These are phyloP conservation scores for Acanthopagrus latus DNA, from an alignment of 2,797 vertebrate species.

Conservation along the genomic window DNA sequence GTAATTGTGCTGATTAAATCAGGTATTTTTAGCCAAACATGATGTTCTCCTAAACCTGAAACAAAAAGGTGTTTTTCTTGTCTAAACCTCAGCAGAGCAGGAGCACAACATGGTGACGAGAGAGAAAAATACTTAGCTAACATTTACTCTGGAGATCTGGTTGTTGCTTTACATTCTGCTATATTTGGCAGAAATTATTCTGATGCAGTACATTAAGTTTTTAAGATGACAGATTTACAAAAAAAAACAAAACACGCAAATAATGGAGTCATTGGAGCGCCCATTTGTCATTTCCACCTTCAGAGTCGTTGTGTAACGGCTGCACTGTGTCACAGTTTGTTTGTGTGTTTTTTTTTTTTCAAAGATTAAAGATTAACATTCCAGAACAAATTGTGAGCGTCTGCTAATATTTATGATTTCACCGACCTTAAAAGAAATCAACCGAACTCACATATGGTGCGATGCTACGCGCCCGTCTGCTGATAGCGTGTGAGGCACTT, in stretches of 20 bases:
- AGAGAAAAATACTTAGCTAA: too few species aligned
- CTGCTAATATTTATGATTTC: slow-evolving; percentile 40
- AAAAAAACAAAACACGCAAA: background rate
- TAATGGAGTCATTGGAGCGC: background rate
- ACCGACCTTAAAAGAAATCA: background rate
- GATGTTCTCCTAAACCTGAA: too few species aligned
- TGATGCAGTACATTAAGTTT: background rate
- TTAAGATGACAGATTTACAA: background rate
- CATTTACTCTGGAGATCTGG: too few species aligned
- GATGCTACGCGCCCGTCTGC: background rate
- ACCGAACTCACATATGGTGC: background rate
- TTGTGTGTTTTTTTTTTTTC: slow-evolving; percentile 2
- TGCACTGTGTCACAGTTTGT: background rate
- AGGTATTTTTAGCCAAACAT: too few species aligned
- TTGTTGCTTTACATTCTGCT: too few species aligned
- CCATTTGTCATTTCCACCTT: background rate
- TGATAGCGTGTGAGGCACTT: slow-evolving; percentile 7
- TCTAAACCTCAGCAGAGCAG: too few species aligned
- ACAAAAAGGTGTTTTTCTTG: too few species aligned
- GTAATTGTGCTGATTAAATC: too few species aligned
- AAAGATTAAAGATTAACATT: slow-evolving; percentile 12
- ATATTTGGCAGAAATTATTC: background rate
- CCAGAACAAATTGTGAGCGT: background rate
- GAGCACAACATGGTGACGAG: too few species aligned
- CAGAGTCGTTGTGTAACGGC: background rate